Percentiles rank a stretch among this genome's conserved stretches.
These are phyloP conservation scores for Cheilosia pagana DNA, from an alignment of 2,888 invertebrate genomes.

Conservation along the genomic window DNA sequence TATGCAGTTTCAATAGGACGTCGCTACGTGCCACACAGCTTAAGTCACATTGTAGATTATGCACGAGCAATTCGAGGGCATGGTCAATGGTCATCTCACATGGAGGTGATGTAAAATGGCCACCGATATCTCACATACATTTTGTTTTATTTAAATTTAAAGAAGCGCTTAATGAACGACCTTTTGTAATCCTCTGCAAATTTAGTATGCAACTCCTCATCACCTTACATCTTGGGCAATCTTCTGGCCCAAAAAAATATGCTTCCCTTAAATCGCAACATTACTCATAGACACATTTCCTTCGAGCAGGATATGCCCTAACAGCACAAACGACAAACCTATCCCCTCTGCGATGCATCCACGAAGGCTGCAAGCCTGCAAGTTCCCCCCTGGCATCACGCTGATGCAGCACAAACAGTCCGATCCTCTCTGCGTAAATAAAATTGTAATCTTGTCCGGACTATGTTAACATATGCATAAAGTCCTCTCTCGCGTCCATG, in stretches of 20 bases:
- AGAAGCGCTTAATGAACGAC: too few relatives aligned
- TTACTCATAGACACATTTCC: slow-evolving; percentile 7
- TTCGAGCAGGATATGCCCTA: slow-evolving; percentile 20
- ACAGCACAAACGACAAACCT: slow-evolving; percentile 16
- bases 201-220: too few relatives aligned
- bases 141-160: too few relatives aligned
- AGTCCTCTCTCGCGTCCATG: slow-evolving; percentile 65
- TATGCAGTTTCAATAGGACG: too few relatives aligned
- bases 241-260: slow-evolving; percentile 13
- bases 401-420: neutral
- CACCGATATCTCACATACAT: too few relatives aligned
- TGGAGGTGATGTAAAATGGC: too few relatives aligned
- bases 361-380: neutral
- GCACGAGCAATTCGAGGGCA: too few relatives aligned
- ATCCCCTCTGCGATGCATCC: slow-evolving; percentile 6
- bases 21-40: too few relatives aligned
- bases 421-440: slow-evolving; percentile 47
- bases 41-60: too few relatives aligned
- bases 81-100: too few relatives aligned
- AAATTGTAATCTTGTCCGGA: slow-evolving; percentile 73
- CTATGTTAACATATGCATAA: slow-evolving; percentile 76
- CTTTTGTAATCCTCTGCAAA: too few relatives aligned
- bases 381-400: neutral
- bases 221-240: slow-evolving; percentile 5
- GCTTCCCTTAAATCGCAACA: slow-evolving; percentile 44